phyloP scores from a whole-genome alignment of 1,140 invertebrate species.

The Macrotrachela quadricornifera region DNA sequence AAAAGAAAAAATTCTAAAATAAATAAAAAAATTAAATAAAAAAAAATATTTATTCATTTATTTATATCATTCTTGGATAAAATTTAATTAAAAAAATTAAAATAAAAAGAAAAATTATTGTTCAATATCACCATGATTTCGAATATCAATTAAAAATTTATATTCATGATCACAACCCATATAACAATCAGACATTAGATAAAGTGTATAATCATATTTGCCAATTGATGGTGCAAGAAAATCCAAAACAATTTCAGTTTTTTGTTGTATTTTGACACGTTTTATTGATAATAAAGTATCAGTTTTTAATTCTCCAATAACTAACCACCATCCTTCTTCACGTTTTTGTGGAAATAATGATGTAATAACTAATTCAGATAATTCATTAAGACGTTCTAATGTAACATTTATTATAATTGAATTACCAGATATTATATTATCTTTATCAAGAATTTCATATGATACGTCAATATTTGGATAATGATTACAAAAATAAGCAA shows the following conservation, averaged over 20 bases:
- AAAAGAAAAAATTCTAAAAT: too few relatives aligned
- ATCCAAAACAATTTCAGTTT: constrained; percentile 76
- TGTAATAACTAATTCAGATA: constrained; percentile 77
- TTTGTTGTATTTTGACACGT: constrained; percentile 69
- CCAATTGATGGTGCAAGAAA: constrained; percentile 61
- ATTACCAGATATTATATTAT: neutral
- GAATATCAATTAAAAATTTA: constrained; percentile 36
- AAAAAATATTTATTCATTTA: too few relatives aligned
- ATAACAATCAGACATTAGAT: constrained; percentile 97
- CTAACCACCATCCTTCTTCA: constrained; percentile 99
- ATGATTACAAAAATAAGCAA: constrained; percentile 88
- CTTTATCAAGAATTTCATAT: constrained; percentile 16
- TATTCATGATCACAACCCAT: constrained; percentile 94
- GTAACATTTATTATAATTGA: constrained; percentile 54
- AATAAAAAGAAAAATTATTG: too few relatives aligned
- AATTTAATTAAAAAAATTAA: too few relatives aligned
- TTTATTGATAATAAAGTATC: constrained; percentile 92
- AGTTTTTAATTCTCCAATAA: constrained; percentile 79
- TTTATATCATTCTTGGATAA: too few relatives aligned
- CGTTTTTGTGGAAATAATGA: constrained; percentile 94
- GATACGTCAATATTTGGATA: constrained; percentile 95
- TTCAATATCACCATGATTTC: too few relatives aligned
- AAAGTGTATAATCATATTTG: constrained; percentile 71
- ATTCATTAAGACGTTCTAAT: constrained; percentile 82
- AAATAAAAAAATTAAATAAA: too few relatives aligned